Percentiles rank a stretch among this genome's conserved stretches.
Evolutionary conservation across 1,140 invertebrate genomes (phyloP).

Genomic region (Orius insidiosus): DNA sequence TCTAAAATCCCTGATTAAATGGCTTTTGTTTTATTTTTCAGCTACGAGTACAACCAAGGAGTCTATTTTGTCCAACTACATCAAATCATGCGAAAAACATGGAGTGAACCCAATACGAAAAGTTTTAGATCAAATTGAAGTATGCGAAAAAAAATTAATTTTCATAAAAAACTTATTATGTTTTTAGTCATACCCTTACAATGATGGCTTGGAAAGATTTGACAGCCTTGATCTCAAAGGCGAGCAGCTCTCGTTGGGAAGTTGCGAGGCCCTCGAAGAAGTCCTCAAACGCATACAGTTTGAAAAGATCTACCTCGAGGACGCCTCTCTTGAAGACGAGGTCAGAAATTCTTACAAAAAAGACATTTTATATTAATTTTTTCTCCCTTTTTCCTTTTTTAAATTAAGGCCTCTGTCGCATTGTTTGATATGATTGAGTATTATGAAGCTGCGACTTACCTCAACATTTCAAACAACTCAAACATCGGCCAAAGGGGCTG

Average conservation of each 20-base stretch:
- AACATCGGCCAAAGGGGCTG: constrained; percentile 57
- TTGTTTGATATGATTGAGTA: constrained; percentile 85
- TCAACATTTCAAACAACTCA: constrained; percentile 61
- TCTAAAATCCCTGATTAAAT: not conserved
- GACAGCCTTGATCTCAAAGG: constrained; percentile 35
- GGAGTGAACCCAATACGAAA: constrained; percentile 42
- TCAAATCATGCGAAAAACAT: constrained; percentile 50
- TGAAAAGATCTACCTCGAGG: constrained; percentile 20
- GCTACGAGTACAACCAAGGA: constrained; percentile 33
- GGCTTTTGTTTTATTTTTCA: constrained; percentile 24
- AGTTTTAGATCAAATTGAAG: constrained; percentile 54
- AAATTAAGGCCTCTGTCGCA: constrained; percentile 35
- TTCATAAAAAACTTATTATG: not conserved
- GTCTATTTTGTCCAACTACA: constrained; percentile 50
- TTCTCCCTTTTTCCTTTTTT: not conserved
- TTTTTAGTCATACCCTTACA: not conserved
- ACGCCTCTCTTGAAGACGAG: constrained; percentile 22
- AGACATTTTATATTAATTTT: constrained; percentile 4
- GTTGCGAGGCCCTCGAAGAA: constrained; percentile 57
- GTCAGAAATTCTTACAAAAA: constrained; percentile 14
- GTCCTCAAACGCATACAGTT: constrained; percentile 46
- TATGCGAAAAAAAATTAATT: constrained; percentile 19
- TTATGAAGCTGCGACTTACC: constrained; percentile 61
- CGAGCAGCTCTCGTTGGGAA: constrained; percentile 32
- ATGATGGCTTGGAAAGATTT: constrained; percentile 22